Evolutionary conservation across 2,888 invertebrate genomes (phyloP).

Genomic region (Drosophila neonasuta): DNA sequence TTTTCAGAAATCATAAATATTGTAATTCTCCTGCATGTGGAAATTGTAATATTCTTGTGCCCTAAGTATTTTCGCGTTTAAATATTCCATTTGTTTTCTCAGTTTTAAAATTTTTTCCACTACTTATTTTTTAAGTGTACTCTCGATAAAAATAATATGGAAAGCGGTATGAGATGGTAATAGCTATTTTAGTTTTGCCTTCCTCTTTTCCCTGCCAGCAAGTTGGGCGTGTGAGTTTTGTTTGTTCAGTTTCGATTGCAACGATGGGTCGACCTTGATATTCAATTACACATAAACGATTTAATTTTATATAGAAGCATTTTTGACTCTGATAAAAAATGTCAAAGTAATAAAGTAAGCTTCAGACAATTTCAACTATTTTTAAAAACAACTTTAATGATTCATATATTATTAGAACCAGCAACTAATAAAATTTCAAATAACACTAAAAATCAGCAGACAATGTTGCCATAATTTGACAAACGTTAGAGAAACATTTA

Average conservation of each 20-base stretch:
- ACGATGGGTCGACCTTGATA: conserved; percentile 25
- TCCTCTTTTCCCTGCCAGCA: conserved; percentile 32
- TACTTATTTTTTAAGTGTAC: conserved; percentile 5
- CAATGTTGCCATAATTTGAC: conserved; percentile 10
- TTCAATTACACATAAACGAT: background rate
- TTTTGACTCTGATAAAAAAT: background rate
- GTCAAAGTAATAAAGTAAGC: background rate
- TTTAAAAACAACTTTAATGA: background rate
- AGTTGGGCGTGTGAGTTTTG: conserved; percentile 11
- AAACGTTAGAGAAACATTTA: background rate
- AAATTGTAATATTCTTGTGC: too few relatives aligned
- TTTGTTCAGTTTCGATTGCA: conserved; percentile 23
- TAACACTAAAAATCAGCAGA: conserved; percentile 2
- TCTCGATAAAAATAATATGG: conserved; percentile 3
- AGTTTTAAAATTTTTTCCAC: too few relatives aligned
- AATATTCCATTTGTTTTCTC: too few relatives aligned
- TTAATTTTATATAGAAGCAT: conserved; percentile 1
- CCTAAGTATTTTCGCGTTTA: too few relatives aligned
- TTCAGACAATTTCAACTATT: background rate
- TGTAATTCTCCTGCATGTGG: too few relatives aligned
- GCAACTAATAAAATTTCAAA: background rate
- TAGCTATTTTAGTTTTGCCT: conserved; percentile 28
- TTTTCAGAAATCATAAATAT: too few relatives aligned
- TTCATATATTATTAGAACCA: background rate
- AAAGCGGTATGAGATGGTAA: conserved; percentile 9